A percentile compares a stretch with the other conserved stretches of the same genome.
Conservation (phyloP, 2,888 invertebrate genomes). For the Unio pictorum region DNA sequence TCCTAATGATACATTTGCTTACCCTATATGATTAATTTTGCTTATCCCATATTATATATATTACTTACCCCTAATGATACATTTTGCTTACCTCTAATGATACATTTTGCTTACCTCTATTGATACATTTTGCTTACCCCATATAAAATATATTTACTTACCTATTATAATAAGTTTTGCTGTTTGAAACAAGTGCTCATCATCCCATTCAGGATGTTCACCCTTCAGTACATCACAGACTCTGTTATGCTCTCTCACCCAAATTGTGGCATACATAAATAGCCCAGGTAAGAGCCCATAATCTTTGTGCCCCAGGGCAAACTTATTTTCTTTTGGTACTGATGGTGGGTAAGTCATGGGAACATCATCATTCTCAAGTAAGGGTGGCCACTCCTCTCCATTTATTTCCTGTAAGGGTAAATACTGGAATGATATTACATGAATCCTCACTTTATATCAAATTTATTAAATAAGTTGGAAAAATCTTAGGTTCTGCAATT, state of each 20-base stretch:
- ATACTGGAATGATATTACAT: too few species aligned
- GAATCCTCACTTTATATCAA: too few species aligned
- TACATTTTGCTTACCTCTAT: too few species aligned
- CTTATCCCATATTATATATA: slow-evolving; percentile 47
- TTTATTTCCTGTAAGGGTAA: slow-evolving; percentile 53
- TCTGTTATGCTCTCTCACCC: slow-evolving; percentile 72
- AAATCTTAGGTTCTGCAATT: too few species aligned
- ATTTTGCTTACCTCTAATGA: too few species aligned
- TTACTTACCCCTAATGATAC: too few species aligned
- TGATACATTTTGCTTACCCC: too few species aligned
- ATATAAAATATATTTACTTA: too few species aligned
- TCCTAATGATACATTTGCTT: too few species aligned
- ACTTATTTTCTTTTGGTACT: slow-evolving; percentile 58
- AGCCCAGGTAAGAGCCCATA: slow-evolving; percentile 70
- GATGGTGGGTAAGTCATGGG: slow-evolving; percentile 65
- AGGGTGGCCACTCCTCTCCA: slow-evolving; percentile 70
- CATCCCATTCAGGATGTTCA: slow-evolving; percentile 71
- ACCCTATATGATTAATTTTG: too few species aligned
- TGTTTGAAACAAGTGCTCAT: slow-evolving; percentile 71
- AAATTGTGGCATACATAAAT: slow-evolving; percentile 70
- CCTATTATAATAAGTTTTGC: slow-evolving; percentile 66
- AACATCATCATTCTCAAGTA: slow-evolving; percentile 62
- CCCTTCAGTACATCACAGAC: slow-evolving; percentile 68
- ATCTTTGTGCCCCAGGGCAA: slow-evolving; percentile 71
- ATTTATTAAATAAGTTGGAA: too few species aligned